Conservation (phyloP, 1,140 invertebrate species). For the Temnothorax longispinosus region DNA sequence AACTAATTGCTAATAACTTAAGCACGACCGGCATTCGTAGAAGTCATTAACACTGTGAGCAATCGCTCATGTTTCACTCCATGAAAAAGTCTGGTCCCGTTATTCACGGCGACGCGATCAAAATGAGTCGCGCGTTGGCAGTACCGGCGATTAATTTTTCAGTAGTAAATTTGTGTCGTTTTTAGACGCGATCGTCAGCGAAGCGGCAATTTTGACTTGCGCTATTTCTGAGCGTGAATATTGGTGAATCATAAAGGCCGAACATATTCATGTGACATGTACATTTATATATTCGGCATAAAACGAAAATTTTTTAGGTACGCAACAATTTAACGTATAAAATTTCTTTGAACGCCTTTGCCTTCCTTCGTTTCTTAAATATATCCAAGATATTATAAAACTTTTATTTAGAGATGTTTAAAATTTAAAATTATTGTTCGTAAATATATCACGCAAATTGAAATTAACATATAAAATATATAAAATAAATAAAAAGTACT, state of each 20-base stretch:
- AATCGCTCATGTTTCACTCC: slow-evolving; percentile 39
- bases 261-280: not conserved
- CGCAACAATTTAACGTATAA: not conserved
- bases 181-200: slow-evolving; percentile 38
- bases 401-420: not conserved
- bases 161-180: slow-evolving; percentile 38
- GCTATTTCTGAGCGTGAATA: slow-evolving; percentile 31
- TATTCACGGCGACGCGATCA: slow-evolving; percentile 39
- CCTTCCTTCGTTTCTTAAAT: not conserved
- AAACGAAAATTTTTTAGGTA: not conserved
- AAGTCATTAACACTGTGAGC: slow-evolving; percentile 38
- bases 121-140: slow-evolving; percentile 42
- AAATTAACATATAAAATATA: not conserved
- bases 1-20: slow-evolving; percentile 49
- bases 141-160: slow-evolving; percentile 48
- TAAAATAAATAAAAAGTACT: not conserved
- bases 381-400: not conserved
- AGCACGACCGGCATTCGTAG: slow-evolving; percentile 35
- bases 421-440: not conserved
- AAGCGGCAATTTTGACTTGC: slow-evolving; percentile 24
- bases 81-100: slow-evolving; percentile 42
- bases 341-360: not conserved
- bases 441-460: not conserved
- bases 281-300: not conserved
- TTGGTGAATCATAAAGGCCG: slow-evolving; percentile 36